phyloP scores from a whole-genome alignment of 1,140 invertebrate species.

The Saccostrea glomerata region DNA sequence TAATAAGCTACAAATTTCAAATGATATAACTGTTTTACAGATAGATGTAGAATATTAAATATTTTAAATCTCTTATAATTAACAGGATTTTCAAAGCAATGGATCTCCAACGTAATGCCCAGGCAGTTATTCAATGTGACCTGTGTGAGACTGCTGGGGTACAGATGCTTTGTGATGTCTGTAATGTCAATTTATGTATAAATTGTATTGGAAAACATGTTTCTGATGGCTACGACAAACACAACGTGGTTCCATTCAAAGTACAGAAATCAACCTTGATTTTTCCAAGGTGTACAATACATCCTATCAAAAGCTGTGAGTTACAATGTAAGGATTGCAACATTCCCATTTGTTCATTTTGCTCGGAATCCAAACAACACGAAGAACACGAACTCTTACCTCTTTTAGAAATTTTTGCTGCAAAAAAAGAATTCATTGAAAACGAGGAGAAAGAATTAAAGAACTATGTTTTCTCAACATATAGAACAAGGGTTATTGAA shows the following conservation, averaged over 20 bases:
- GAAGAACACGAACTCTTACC: neutral
- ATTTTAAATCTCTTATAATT: too few species aligned
- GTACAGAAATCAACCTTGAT: neutral
- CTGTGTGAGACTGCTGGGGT: neutral
- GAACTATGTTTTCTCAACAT: neutral
- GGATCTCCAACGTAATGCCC: neutral
- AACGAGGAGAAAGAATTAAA: neutral
- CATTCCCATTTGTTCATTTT: neutral
- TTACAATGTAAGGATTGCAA: neutral
- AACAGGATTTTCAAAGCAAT: neutral
- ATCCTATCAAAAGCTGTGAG: neutral
- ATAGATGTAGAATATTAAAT: too few species aligned
- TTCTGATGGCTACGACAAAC: neutral
- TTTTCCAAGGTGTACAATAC: neutral
- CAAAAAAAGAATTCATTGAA: neutral
- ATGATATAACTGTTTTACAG: too few species aligned
- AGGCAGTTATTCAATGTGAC: neutral
- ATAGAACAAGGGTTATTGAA: neutral
- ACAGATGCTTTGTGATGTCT: neutral
- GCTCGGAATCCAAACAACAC: neutral
- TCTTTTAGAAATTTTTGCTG: neutral
- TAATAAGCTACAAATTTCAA: too few species aligned
- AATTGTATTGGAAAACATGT: neutral
- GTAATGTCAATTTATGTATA: neutral
- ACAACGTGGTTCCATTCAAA: neutral